These are phyloP conservation scores for Chrysogorgia sp. DNA, from an alignment of 92 coral and sea anemone species.

Conservation along the genomic window DNA sequence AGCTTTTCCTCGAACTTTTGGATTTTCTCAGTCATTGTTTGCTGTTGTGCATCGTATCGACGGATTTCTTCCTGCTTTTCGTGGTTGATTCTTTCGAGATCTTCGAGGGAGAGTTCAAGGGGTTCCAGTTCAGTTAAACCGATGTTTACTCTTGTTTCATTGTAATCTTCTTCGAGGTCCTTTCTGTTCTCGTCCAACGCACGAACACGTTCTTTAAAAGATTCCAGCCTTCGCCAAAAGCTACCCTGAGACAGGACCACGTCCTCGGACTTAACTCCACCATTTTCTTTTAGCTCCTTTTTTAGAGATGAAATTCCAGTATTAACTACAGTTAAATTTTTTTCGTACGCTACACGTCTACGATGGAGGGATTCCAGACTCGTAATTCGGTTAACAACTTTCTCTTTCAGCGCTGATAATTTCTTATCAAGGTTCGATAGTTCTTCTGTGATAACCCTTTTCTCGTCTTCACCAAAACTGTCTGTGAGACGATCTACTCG, in stretches of 20 bases:
- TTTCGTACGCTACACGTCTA: constrained; percentile 9
- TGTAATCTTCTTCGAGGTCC: neutral
- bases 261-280: neutral
- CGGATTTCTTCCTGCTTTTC: constrained; percentile 7
- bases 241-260: neutral
- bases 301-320: constrained; percentile 29
- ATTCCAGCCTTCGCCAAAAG: constrained; percentile 14
- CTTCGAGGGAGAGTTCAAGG: constrained; percentile 25
- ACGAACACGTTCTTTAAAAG: constrained; percentile 3
- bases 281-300: neutral
- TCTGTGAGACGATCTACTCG: constrained; percentile 32
- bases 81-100: constrained; percentile 31
- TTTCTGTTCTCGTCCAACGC: neutral
- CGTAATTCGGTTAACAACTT: constrained; percentile 16
- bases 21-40: neutral
- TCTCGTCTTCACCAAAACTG: constrained; percentile 30
- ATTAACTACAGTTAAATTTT: neutral
- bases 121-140: constrained; percentile 23
- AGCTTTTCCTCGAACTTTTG: constrained; percentile 24
- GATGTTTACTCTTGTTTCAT: constrained; percentile 16
- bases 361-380: constrained; percentile 5
- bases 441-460: constrained; percentile 10
- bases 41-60: constrained; percentile 13
- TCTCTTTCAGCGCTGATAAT: neutral
- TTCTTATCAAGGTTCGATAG: constrained; percentile 17